Evolutionary conservation across 1,140 invertebrate species (phyloP), one percentile per base, ranked within the genome.

Genomic region (Callitettix versicolor): DNA sequence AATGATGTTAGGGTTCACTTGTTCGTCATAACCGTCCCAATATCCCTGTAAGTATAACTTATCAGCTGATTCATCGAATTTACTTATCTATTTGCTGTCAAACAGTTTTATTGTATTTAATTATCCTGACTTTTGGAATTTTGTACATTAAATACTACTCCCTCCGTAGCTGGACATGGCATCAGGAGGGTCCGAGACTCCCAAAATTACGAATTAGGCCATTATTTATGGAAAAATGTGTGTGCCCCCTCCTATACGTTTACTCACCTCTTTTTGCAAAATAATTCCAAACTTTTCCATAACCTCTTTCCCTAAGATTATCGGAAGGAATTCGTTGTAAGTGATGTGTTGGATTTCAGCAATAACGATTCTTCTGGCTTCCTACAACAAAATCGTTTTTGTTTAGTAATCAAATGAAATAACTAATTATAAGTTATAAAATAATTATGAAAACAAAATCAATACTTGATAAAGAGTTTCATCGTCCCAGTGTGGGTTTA

Each of bases 281-380:
- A 91, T 74, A 51, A 92, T 72, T 42, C 86, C 88, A 65, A 93
- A 92, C 68, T 94, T 93, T 64, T 88, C 78, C 87, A 95, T 94
- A 14, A 92, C 83, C 60, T 95, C 88, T 69, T 92, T 92, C 12
- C 94, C 93, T 5, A 97, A 75, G 12, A 97, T 72, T 65, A 96
- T 90, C 18, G 94, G 94, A 49, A 98, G 70, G 70, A 92, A 98
- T 72, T 97, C 92, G 65, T 92, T 95, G 71, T 84, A 97, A 0
- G 91, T 94, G 42, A 98, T 86, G 63, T 96, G 91, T 68, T 97
- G 93, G 49, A 93, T 85, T 66, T 89, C 80, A 7, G 91, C 94
- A 49, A 91, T 88, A 43, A 88, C 81, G 63, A 98, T 92, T 38
- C 90, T 77, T 58, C 93, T 76, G 0, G 91, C 72, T 73, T 97